These are phyloP conservation scores for Guaruba guarouba DNA, from an alignment of 2,113 vertebrate species.

Conservation along the genomic window DNA sequence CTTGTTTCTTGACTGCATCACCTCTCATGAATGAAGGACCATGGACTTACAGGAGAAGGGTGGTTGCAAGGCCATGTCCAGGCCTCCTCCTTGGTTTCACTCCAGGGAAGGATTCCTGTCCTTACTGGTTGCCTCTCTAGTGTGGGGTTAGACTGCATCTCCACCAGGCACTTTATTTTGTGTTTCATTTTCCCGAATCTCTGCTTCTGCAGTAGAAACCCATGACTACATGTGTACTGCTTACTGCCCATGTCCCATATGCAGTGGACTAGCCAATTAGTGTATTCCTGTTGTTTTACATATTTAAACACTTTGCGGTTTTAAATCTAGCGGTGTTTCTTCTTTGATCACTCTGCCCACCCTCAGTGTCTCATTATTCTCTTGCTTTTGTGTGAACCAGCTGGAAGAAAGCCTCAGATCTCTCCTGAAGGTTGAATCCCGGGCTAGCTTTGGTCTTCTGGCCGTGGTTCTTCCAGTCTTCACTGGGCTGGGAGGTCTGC, in stretches of 20 bases:
- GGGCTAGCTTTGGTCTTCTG: background rate
- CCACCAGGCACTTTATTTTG: background rate
- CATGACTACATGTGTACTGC: background rate
- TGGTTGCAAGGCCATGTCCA: rapidly evolving
- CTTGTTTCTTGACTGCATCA: background rate
- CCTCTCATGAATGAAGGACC: background rate
- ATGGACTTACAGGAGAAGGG: background rate
- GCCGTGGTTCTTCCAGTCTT: background rate
- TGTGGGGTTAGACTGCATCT: rapidly evolving
- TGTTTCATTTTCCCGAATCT: background rate
- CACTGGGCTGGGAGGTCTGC: rapidly evolving
- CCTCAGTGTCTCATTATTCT: background rate
- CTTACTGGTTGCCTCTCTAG: background rate
- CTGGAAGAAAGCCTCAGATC: background rate
- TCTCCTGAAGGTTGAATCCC: background rate
- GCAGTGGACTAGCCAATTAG: background rate
- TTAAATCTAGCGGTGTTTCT: background rate
- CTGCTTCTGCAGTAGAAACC: background rate
- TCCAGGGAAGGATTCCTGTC: background rate
- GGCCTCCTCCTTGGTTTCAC: background rate
- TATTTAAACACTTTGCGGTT: background rate
- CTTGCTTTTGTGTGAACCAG: background rate
- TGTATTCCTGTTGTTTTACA: background rate
- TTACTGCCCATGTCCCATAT: background rate
- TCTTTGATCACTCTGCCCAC: background rate